Base-by-base conservation (phyloP, 2,113 vertebrate species). In the Entomyzon cyanotis region DNA sequence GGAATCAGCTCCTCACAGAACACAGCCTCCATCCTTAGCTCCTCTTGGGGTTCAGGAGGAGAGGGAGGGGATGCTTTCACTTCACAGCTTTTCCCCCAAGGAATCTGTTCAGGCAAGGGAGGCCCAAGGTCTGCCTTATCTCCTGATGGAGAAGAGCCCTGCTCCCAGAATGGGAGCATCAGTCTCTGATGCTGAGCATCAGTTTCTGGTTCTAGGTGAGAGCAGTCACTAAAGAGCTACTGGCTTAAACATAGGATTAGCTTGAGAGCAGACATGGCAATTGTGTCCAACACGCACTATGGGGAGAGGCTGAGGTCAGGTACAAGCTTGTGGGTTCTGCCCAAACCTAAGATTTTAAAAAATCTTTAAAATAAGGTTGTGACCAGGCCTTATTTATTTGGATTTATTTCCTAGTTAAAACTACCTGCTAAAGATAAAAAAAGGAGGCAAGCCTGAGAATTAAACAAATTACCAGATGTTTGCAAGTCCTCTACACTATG, bases 271-370 rank as follows among this genome's bases (percentile, higher is more conserved):
- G 20, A 18, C 12, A 18, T 13, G 24, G 9, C 16, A 47, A 2
- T 14, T 22, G 9, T 28, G 15, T 64, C 58, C 44, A 42, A 7
- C 7, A 8, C 0, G 0, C 2, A 1, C 19, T 41, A 4, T 0
- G 0, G 56, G 20, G 28, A 90, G 28, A 79, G 20, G 12, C 44
- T 64, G 8, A 82, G 62, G 6, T 71, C 2, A 1, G 21, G 27
- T 24, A 50, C 21, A 81, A 39, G 59, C 18, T 49, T 22, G 9
- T 35, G 25, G 2, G 17, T 44, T 79, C 33, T 83, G 11, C 30
- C 19, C 18, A 25, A 23, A 65, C 22, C 5, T 35, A 44, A 37
- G 24, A 8, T 35, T 23, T 47, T 59, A 1, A 4, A 44, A 56
- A 31, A 42, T 22, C 7, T 52, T 44, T 68, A 77, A 76, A 76